Percentiles rank a stretch among this genome's conserved stretches.
Conservation (phyloP, 2,888 invertebrate genomes). For the Strigamia crassipes region DNA sequence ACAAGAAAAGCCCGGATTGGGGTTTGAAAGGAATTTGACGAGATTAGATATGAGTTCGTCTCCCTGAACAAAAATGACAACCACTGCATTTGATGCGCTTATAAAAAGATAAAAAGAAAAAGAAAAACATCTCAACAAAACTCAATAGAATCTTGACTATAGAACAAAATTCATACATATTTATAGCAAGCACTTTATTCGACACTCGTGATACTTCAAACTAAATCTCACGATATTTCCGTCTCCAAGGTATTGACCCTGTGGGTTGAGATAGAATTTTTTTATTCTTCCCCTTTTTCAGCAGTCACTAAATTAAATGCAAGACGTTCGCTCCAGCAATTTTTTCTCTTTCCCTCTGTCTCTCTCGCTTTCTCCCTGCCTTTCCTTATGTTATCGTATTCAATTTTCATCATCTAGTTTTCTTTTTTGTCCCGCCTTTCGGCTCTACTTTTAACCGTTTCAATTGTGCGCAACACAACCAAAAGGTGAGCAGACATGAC, state of each 20-base stretch:
- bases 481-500: too few relatives aligned
- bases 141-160: neutral
- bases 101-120: neutral
- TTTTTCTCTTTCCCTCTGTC: too few relatives aligned
- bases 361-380: neutral
- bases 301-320: neutral
- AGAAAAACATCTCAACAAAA: neutral
- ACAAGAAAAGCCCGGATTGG: constrained; percentile 10
- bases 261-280: neutral
- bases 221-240: neutral
- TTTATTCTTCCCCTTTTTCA: neutral
- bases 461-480: neutral
- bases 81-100: constrained; percentile 10
- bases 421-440: neutral
- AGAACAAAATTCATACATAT: constrained; percentile 8
- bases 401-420: neutral
- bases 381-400: neutral
- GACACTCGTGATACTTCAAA: neutral
- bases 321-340: neutral
- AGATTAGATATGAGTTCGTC: constrained; percentile 10
- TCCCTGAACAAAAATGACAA: constrained; percentile 2
- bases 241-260: neutral
- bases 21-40: constrained; percentile 10
- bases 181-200: neutral
- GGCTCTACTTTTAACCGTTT: neutral